Conservation (phyloP, 1,140 invertebrate species). For the Ostrea denselamellosa region DNA sequence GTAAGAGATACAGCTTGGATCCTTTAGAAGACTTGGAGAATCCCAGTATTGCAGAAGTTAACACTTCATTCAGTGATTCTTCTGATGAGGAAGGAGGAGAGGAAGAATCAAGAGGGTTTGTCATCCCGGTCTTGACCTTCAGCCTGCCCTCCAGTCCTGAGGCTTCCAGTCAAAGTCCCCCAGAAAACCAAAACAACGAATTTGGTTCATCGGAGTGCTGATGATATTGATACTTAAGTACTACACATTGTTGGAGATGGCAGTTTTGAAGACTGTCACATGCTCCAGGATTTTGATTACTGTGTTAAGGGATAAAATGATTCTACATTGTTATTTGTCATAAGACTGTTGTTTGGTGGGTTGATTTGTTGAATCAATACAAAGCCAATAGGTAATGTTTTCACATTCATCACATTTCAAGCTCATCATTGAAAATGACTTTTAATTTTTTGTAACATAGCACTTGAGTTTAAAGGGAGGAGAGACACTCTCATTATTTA, state of each 20-base stretch:
- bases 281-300: too few relatives aligned
- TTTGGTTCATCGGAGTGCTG: slow-evolving; percentile 35
- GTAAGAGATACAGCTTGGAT: slow-evolving; percentile 64
- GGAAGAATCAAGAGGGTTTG: background rate
- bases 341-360: too few relatives aligned
- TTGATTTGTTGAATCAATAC: too few relatives aligned
- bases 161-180: slow-evolving; percentile 26
- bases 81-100: slow-evolving; percentile 19
- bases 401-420: too few relatives aligned
- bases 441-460: background rate
- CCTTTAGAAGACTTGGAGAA: slow-evolving; percentile 65
- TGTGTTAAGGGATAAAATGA: too few relatives aligned
- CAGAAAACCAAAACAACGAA: slow-evolving; percentile 54
- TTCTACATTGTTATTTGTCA: too few relatives aligned
- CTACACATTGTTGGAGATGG: too few relatives aligned
- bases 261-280: too few relatives aligned
- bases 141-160: slow-evolving; percentile 57
- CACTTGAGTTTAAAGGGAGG: background rate
- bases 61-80: slow-evolving; percentile 55
- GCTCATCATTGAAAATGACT: background rate
- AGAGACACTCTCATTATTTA: too few relatives aligned
- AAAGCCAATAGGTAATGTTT: too few relatives aligned
- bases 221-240: background rate
- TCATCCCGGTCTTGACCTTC: slow-evolving; percentile 50
- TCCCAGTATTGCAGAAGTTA: slow-evolving; percentile 55